Percentiles rank a stretch among this genome's conserved stretches.
These are phyloP conservation scores for Metalampra italica DNA, from an alignment of 2,888 invertebrate genomes.

Conservation along the genomic window DNA sequence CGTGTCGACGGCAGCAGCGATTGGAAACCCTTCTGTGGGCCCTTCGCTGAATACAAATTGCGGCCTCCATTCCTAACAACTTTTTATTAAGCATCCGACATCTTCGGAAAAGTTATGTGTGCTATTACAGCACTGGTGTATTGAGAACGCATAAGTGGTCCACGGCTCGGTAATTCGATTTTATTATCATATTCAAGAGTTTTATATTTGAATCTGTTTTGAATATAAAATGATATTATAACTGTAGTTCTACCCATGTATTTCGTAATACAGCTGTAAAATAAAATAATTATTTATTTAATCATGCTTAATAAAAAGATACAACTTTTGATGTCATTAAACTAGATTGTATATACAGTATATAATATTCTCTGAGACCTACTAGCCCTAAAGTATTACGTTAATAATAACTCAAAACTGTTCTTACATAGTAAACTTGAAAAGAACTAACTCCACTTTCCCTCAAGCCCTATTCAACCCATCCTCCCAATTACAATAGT, in stretches of 20 bases:
- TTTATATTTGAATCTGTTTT: neutral
- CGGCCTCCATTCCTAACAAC: constrained; percentile 22
- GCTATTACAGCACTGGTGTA: constrained; percentile 3
- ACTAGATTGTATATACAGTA: too few relatives aligned
- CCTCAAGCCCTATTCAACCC: neutral
- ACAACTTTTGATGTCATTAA: too few relatives aligned
- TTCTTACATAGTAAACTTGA: neutral
- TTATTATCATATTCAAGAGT: constrained; percentile 9
- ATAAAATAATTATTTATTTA: too few relatives aligned
- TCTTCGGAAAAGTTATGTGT: constrained; percentile 6
- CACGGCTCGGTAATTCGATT: constrained; percentile 7
- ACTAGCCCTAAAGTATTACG: too few relatives aligned
- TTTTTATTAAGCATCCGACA: constrained; percentile 37
- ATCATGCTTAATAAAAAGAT: too few relatives aligned
- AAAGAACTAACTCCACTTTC: neutral
- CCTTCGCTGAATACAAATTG: constrained; percentile 46
- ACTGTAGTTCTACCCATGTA: too few relatives aligned
- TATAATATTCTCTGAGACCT: too few relatives aligned
- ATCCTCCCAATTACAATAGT: constrained; percentile 17
- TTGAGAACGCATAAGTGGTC: constrained; percentile 1
- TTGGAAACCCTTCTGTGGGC: constrained; percentile 39
- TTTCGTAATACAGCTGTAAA: too few relatives aligned
- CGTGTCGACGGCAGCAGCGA: constrained; percentile 24
- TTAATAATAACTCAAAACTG: too few relatives aligned
- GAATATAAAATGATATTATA: neutral